A percentile compares a stretch with the other conserved stretches of the same genome.
These are phyloP conservation scores for Clarias macrocephalus DNA, from an alignment of 2,113 vertebrate species.

Conservation along the genomic window DNA sequence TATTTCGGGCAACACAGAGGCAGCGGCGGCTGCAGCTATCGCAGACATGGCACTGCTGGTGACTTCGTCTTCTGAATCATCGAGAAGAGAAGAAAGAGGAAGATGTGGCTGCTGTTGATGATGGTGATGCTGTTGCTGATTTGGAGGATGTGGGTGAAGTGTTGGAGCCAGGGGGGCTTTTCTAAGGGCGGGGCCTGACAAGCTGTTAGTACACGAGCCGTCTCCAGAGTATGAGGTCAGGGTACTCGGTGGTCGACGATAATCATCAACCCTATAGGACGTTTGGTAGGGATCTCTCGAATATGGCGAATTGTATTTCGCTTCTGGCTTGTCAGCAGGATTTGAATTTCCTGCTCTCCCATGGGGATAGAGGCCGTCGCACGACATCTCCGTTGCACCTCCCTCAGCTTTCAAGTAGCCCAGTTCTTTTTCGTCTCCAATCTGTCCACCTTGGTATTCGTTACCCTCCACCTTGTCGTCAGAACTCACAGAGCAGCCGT, in stretches of 20 bases:
- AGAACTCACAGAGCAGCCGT: conserved; percentile 56
- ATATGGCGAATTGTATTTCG: conserved; percentile 70
- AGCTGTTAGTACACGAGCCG: conserved; percentile 60
- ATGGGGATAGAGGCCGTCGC: conserved; percentile 50
- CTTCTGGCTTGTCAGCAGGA: conserved; percentile 46
- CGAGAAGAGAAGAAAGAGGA: conserved; percentile 75
- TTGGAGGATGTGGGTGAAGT: conserved; percentile 76
- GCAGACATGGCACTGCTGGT: conserved; percentile 80
- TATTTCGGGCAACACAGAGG: conserved; percentile 67
- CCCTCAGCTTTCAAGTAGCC: conserved; percentile 54
- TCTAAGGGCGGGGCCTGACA: conserved; percentile 70
- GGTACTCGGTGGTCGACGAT: conserved; percentile 64
- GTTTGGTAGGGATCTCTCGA: conserved; percentile 72
- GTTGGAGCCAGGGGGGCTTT: conserved; percentile 78
- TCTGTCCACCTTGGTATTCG: conserved; percentile 52
- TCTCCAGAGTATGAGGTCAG: conserved; percentile 66
- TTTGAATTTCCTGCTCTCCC: conserved; percentile 48
- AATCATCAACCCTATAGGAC: conserved; percentile 67
- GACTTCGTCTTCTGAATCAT: conserved; percentile 79
- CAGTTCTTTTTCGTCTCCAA: conserved; percentile 47
- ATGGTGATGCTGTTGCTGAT: conserved; percentile 66
- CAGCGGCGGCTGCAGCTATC: conserved; percentile 75
- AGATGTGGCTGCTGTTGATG: conserved; percentile 75
- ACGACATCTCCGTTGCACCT: conserved; percentile 49
- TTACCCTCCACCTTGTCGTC: conserved; percentile 60